A percentile compares a stretch with the other conserved stretches of the same genome.
Conservation (phyloP, 2,888 invertebrate species). For the Leptopilina syphax region DNA sequence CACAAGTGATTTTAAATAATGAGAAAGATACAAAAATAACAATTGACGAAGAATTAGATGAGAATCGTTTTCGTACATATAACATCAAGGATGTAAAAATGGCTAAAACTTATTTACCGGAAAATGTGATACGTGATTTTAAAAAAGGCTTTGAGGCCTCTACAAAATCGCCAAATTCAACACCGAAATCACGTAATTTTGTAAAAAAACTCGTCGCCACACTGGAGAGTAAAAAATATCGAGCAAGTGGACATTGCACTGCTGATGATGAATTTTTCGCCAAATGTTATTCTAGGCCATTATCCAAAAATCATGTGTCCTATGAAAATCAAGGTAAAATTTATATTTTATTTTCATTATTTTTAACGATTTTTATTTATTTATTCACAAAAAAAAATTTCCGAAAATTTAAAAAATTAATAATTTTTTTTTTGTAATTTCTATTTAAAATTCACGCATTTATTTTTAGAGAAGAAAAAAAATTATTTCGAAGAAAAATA, state of each 20-base stretch:
- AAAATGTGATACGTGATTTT: constrained; percentile 43
- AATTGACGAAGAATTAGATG: neutral
- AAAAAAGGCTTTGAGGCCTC: constrained; percentile 37
- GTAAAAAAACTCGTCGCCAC: constrained; percentile 56
- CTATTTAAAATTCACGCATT: neutral
- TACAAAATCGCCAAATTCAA: constrained; percentile 10
- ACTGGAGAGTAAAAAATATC: constrained; percentile 49
- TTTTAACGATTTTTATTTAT: too few relatives aligned
- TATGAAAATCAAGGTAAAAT: neutral
- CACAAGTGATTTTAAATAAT: constrained; percentile 8
- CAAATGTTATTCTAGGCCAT: constrained; percentile 41
- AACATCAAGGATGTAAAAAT: constrained; percentile 39
- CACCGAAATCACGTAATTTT: constrained; percentile 54
- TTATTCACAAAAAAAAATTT: neutral
- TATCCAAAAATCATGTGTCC: neutral
- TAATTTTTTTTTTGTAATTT: too few relatives aligned
- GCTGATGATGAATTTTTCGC: constrained; percentile 55
- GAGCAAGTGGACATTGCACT: constrained; percentile 42
- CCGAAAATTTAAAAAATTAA: too few relatives aligned
- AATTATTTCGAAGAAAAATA: constrained; percentile 2
- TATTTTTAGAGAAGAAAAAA: constrained; percentile 6
- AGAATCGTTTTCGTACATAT: constrained; percentile 29
- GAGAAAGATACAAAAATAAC: neutral
- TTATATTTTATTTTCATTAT: neutral
- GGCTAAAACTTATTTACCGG: constrained; percentile 42